Evolutionary conservation across 2,797 vertebrate species (phyloP).

Genomic region (Lithobates pipiens): DNA sequence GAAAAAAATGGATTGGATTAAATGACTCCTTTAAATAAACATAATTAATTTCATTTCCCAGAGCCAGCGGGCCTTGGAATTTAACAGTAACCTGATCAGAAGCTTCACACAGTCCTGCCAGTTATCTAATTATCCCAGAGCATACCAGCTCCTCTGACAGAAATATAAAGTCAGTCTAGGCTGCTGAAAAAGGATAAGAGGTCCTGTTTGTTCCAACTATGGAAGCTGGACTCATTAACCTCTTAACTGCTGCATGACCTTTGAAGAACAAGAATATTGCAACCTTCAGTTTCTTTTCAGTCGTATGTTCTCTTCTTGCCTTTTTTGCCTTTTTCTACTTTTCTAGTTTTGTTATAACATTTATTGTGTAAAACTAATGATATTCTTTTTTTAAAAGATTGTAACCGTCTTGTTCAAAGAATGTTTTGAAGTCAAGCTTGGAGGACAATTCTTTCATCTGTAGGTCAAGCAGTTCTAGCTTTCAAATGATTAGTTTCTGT

Average conservation of each 20-base stretch:
- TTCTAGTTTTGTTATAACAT: conserved; percentile 7
- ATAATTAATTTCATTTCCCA: conserved; percentile 46
- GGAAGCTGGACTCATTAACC: conserved; percentile 31
- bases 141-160: conserved; percentile 30
- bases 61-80: conserved; percentile 25
- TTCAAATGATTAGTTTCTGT: neutral
- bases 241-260: conserved; percentile 31
- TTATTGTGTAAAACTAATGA: conserved; percentile 36
- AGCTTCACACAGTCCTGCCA: conserved; percentile 32
- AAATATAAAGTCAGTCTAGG: conserved; percentile 38
- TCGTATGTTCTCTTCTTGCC: neutral
- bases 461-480: conserved; percentile 35
- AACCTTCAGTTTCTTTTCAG: neutral
- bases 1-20: conserved; percentile 36
- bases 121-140: conserved; percentile 53
- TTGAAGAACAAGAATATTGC: conserved; percentile 6
- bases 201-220: conserved; percentile 25
- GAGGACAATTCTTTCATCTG: conserved; percentile 22
- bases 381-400: conserved; percentile 4
- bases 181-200: conserved; percentile 43
- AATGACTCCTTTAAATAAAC: conserved; percentile 48
- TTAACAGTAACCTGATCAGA: conserved; percentile 37
- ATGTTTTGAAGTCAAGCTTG: conserved; percentile 35
- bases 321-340: neutral
- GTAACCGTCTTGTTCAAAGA: conserved; percentile 28